Evolutionary conservation across 2,888 invertebrate species (phyloP).

Genomic region (Sphaerophoria rueppellii): DNA sequence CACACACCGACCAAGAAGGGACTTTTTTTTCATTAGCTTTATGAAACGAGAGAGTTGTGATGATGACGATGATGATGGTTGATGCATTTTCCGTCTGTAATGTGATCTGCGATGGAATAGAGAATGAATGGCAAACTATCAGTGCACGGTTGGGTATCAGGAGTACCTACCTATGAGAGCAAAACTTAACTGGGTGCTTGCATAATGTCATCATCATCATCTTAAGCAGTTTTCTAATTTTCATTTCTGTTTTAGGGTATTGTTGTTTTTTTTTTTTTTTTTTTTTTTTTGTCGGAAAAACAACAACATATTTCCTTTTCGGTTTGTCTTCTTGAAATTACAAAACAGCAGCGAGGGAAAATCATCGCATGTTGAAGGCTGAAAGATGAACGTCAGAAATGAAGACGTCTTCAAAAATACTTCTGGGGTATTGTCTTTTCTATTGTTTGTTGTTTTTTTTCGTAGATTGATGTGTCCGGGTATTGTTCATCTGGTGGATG

Average conservation of each 20-base stretch:
- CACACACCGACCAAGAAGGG: slow-evolving; percentile 41
- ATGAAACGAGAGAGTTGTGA: slow-evolving; percentile 7
- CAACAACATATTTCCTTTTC: slow-evolving; percentile 34
- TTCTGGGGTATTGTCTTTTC: slow-evolving; percentile 63
- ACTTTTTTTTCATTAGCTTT: slow-evolving; percentile 13
- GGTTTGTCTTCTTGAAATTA: slow-evolving; percentile 28
- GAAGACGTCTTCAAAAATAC: slow-evolving; percentile 45
- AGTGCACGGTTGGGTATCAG: slow-evolving; percentile 3
- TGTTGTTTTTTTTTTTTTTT: slow-evolving; percentile 9
- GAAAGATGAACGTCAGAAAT: slow-evolving; percentile 28
- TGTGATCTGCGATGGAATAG: slow-evolving; percentile 55
- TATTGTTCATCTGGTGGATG: slow-evolving; percentile 48
- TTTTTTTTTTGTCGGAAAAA: slow-evolving; percentile 34
- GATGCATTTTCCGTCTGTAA: slow-evolving; percentile 66
- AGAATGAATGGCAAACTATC: slow-evolving; percentile 52
- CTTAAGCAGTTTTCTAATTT: slow-evolving; percentile 57
- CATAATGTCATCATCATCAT: slow-evolving; percentile 58
- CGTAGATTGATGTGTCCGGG: slow-evolving; percentile 64
- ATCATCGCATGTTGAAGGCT: slow-evolving; percentile 26
- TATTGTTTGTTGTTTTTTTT: slow-evolving; percentile 35
- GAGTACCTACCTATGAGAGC: slow-evolving; percentile 21
- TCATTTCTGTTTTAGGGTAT: slow-evolving; percentile 30
- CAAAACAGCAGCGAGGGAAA: slow-evolving; percentile 26
- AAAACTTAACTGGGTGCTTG: slow-evolving; percentile 61
- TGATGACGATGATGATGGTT: slow-evolving; percentile 39